Conservation (phyloP, 1,140 invertebrate genomes). For the Trachelipus rathkii region DNA sequence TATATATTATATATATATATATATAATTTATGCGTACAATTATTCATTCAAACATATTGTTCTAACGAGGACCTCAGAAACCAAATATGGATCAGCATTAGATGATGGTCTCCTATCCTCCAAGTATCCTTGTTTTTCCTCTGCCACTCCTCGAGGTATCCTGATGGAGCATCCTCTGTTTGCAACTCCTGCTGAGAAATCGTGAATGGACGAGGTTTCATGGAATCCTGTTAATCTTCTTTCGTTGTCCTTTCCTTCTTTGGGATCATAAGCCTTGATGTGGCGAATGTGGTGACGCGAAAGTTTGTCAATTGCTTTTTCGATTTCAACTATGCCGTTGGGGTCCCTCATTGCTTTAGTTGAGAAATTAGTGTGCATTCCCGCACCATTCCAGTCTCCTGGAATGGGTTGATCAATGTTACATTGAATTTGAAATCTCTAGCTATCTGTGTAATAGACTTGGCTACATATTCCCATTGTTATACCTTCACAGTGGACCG, state of each 20-base stretch:
- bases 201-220: slow-evolving; percentile 78
- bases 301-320: slow-evolving; percentile 75
- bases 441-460: slow-evolving; percentile 77
- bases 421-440: slow-evolving; percentile 88
- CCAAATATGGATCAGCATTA: slow-evolving; percentile 87
- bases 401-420: slow-evolving; percentile 73
- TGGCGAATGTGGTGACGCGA: slow-evolving; percentile 77
- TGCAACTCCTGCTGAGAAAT: slow-evolving; percentile 67
- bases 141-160: slow-evolving; percentile 75
- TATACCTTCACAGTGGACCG: slow-evolving; percentile 78
- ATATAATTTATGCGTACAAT: neutral
- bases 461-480: slow-evolving; percentile 78
- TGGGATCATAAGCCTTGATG: slow-evolving; percentile 84
- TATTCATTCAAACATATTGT: slow-evolving; percentile 65
- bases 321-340: slow-evolving; percentile 57
- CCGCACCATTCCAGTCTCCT: slow-evolving; percentile 88
- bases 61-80: slow-evolving; percentile 66
- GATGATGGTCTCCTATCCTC: slow-evolving; percentile 90
- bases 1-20: too few relatives aligned
- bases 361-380: slow-evolving; percentile 84
- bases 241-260: slow-evolving; percentile 75
- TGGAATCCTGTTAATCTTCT: slow-evolving; percentile 75
- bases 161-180: slow-evolving; percentile 58
- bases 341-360: slow-evolving; percentile 52
- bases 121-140: slow-evolving; percentile 84